Conservation (phyloP, 2,113 vertebrate species). For the Menura novaehollandiae region DNA sequence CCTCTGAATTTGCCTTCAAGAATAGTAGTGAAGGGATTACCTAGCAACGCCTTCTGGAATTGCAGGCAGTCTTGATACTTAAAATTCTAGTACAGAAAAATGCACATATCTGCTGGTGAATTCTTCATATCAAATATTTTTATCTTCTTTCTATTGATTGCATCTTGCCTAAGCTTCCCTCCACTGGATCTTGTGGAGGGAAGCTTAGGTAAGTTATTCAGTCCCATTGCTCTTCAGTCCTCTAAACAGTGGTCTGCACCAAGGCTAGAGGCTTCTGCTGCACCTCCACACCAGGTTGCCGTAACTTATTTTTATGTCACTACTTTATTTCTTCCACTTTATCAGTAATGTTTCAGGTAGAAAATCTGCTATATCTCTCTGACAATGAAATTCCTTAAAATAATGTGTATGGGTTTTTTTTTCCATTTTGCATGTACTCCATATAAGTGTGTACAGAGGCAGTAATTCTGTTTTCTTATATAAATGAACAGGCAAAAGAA, state of each 20-base stretch:
- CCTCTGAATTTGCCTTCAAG: background rate
- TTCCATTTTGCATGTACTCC: background rate
- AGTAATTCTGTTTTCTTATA: background rate
- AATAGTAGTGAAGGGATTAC: background rate
- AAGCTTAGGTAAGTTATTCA: background rate
- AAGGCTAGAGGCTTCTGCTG: background rate
- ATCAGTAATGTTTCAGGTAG: background rate
- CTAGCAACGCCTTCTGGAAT: background rate
- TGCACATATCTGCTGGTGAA: background rate
- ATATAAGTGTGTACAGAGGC: fast-evolving
- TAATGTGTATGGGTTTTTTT: fast-evolving
- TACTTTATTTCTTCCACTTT: background rate
- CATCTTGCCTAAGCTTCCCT: background rate
- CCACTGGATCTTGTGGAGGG: background rate
- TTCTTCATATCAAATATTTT: background rate
- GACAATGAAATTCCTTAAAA: background rate
- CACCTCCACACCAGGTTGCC: background rate
- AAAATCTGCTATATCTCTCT: background rate
- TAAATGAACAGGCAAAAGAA: background rate
- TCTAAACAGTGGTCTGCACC: background rate
- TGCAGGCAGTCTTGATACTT: fast-evolving
- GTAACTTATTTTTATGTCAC: background rate
- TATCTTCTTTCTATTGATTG: background rate
- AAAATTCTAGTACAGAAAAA: background rate
- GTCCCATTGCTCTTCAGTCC: background rate